phyloP scores from a whole-genome alignment of 2,113 vertebrate species.

The Sardina pilchardus region DNA sequence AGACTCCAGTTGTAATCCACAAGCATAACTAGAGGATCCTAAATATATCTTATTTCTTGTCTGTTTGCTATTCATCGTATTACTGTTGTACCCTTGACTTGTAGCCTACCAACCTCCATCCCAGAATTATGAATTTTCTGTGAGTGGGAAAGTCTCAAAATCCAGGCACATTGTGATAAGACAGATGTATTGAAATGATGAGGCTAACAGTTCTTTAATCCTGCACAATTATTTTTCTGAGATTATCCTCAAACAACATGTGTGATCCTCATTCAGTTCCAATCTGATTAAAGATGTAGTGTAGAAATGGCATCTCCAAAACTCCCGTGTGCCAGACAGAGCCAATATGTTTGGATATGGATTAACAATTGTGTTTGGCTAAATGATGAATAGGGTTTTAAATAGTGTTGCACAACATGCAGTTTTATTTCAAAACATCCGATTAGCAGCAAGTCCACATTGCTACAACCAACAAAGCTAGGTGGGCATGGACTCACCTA shows the following conservation, averaged over 20 bases:
- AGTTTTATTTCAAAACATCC: too few relatives aligned
- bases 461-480: too few relatives aligned
- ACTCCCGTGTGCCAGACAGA: background rate
- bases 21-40: too few relatives aligned
- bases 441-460: too few relatives aligned
- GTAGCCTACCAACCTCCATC: background rate
- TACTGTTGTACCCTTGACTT: too few relatives aligned
- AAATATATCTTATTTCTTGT: too few relatives aligned
- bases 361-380: background rate
- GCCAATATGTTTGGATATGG: background rate
- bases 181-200: background rate
- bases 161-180: background rate
- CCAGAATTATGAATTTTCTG: background rate
- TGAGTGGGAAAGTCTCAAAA: background rate
- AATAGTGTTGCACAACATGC: background rate
- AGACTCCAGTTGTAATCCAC: background rate
- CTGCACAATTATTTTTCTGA: background rate
- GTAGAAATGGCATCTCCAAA: background rate
- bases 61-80: background rate
- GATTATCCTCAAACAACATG: background rate
- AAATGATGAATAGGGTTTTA: background rate
- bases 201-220: background rate
- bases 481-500: too few relatives aligned
- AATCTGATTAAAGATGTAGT: background rate
- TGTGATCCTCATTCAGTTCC: background rate